Evolutionary conservation across 2,113 vertebrate genomes (phyloP).

Genomic region (Gobiocypris rarus): DNA sequence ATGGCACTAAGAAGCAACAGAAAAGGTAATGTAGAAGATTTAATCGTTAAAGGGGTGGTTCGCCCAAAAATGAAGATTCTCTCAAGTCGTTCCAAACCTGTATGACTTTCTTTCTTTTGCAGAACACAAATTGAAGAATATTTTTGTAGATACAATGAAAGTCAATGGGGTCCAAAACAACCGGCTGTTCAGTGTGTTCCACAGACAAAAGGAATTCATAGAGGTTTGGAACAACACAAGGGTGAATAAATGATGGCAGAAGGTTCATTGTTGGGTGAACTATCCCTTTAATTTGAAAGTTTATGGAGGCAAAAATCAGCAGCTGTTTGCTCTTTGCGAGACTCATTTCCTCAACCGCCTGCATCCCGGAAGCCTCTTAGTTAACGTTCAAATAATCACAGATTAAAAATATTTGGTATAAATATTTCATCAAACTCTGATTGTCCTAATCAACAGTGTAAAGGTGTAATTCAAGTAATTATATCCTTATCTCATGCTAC

Average conservation of each 20-base stretch:
- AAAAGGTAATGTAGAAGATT: not conserved
- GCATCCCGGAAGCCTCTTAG: not conserved
- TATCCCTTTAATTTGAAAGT: not conserved
- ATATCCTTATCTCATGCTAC: not conserved
- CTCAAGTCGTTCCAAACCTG: not conserved
- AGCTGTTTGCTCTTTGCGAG: not conserved
- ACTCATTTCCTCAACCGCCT: not conserved
- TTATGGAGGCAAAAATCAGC: not conserved
- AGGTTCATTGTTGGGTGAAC: not conserved
- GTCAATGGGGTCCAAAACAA: not conserved
- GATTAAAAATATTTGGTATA: slow-evolving; percentile 21
- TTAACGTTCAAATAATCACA: slow-evolving; percentile 18
- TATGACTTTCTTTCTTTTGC: not conserved
- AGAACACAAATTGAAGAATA: not conserved
- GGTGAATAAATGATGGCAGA: not conserved
- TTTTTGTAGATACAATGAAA: not conserved
- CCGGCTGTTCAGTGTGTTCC: not conserved
- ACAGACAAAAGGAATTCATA: not conserved
- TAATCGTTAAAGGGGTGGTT: not conserved
- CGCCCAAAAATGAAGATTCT: not conserved
- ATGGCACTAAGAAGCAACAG: not conserved
- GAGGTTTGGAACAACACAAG: not conserved
- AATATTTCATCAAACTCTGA: slow-evolving; percentile 23
- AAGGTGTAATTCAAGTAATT: slow-evolving; percentile 5
- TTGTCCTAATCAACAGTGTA: slow-evolving; percentile 6